Conservation (phyloP, 35 echinoderm and acorn worm genomes). For the Eucidaris tribuloides region DNA sequence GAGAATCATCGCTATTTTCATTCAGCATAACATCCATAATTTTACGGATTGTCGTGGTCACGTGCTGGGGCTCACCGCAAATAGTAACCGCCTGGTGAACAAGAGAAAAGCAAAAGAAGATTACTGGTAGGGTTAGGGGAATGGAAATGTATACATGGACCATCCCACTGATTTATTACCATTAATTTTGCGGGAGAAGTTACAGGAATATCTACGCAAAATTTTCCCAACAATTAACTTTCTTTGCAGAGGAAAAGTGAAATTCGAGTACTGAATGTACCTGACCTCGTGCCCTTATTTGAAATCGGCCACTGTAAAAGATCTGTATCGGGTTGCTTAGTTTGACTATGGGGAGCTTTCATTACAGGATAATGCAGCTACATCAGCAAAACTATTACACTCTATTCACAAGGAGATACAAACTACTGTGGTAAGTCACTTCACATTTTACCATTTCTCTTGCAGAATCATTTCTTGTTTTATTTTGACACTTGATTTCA, state of each 20-base stretch:
- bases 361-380: too few relatives aligned
- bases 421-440: too few relatives aligned
- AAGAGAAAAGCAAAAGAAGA: constrained; percentile 21
- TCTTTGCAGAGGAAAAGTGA: not conserved
- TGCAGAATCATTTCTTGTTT: too few relatives aligned
- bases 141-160: not conserved
- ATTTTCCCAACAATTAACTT: not conserved
- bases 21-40: constrained; percentile 84
- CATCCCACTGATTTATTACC: not conserved
- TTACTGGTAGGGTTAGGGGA: not conserved
- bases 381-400: too few relatives aligned
- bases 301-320: too few relatives aligned
- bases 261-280: not conserved
- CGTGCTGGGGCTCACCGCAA: constrained; percentile 70
- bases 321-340: too few relatives aligned
- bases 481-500: too few relatives aligned
- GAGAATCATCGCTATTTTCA: constrained; percentile 60
- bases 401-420: too few relatives aligned
- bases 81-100: constrained; percentile 75
- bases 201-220: not conserved
- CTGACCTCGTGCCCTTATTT: not conserved
- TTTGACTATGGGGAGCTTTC: too few relatives aligned
- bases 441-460: too few relatives aligned
- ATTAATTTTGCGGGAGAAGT: not conserved
- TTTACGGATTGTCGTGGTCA: constrained; percentile 54